phyloP scores from a whole-genome alignment of 2,888 invertebrate species.

The Oligia fasciuncula region DNA sequence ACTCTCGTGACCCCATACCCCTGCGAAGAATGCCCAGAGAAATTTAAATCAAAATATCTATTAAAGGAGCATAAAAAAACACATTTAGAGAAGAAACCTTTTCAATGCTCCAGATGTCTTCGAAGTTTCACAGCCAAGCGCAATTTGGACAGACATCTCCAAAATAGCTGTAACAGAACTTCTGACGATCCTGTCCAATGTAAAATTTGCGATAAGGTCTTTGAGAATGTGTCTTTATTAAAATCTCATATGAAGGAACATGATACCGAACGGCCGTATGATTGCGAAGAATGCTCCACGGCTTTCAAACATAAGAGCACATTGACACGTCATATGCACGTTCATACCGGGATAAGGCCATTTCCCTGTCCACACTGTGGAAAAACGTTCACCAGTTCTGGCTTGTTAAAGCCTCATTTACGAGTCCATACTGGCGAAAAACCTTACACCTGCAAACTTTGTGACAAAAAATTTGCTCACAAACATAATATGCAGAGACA shows the following conservation, averaged over 20 bases:
- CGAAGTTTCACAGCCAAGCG: slow-evolving; percentile 66
- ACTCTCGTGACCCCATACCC: slow-evolving; percentile 46
- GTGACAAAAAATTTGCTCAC: slow-evolving; percentile 76
- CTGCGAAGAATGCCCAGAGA: slow-evolving; percentile 72
- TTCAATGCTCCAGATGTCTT: slow-evolving; percentile 65
- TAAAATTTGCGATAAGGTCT: slow-evolving; percentile 64
- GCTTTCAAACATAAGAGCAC: slow-evolving; percentile 79
- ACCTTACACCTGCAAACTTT: slow-evolving; percentile 73
- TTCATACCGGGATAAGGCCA: slow-evolving; percentile 72
- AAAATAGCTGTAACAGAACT: slow-evolving; percentile 58
- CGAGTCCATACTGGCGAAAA: slow-evolving; percentile 76
- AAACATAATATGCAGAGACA: slow-evolving; percentile 83
- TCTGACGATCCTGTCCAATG: slow-evolving; percentile 55
- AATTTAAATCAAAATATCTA: slow-evolving; percentile 73
- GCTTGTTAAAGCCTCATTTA: slow-evolving; percentile 72
- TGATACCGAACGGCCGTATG: slow-evolving; percentile 53
- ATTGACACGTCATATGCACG: slow-evolving; percentile 74
- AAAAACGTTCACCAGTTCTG: slow-evolving; percentile 74
- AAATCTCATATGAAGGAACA: slow-evolving; percentile 69
- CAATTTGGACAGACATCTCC: slow-evolving; percentile 64
- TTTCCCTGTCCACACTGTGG: slow-evolving; percentile 74
- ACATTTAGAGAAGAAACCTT: slow-evolving; percentile 68
- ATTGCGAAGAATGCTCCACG: slow-evolving; percentile 62
- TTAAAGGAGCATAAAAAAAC: slow-evolving; percentile 70
- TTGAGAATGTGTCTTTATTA: slow-evolving; percentile 64